A percentile compares a stretch with the other conserved stretches of the same genome.
phyloP scores from a whole-genome alignment of 37 sponge, comb jelly and placozoan genomes.

The Eunapius fragilis region DNA sequence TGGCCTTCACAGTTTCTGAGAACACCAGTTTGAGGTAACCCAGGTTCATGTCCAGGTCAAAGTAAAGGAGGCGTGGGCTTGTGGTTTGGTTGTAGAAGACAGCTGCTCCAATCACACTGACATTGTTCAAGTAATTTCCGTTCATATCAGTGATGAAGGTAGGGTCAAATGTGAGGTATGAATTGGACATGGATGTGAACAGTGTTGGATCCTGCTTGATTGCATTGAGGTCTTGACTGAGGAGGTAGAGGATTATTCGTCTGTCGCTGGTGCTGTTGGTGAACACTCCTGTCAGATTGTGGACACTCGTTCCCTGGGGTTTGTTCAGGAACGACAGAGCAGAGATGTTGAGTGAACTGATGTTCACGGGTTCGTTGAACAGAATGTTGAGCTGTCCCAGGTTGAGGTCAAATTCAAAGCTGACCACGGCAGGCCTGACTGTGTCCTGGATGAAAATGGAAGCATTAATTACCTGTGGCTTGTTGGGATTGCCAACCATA shows the following conservation, averaged over 20 bases:
- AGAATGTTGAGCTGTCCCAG: slow-evolving; percentile 48
- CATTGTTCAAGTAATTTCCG: slow-evolving; percentile 53
- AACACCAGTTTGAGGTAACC: slow-evolving; percentile 71
- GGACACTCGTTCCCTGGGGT: slow-evolving; percentile 44
- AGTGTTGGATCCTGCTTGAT: slow-evolving; percentile 82
- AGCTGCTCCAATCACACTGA: slow-evolving; percentile 28
- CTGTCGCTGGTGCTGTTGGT: slow-evolving; percentile 75
- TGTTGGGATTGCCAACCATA: slow-evolving; percentile 61
- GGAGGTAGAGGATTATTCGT: slow-evolving; percentile 47
- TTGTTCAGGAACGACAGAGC: slow-evolving; percentile 57
- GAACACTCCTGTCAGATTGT: slow-evolving; percentile 31
- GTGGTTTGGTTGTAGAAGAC: slow-evolving; percentile 67
- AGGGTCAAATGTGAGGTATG: slow-evolving; percentile 56
- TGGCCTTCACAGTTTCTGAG: slow-evolving; percentile 82
- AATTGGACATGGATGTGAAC: slow-evolving; percentile 49
- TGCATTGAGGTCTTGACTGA: slow-evolving; percentile 70
- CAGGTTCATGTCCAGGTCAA: slow-evolving; percentile 77
- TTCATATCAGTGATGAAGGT: slow-evolving; percentile 77
- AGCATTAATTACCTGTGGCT: slow-evolving; percentile 40
- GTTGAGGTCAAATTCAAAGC: slow-evolving; percentile 76
- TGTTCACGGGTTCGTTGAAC: slow-evolving; percentile 81
- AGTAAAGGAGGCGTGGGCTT: slow-evolving; percentile 55
- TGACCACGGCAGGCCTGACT: slow-evolving; percentile 49
- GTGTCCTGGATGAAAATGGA: slow-evolving; percentile 44
- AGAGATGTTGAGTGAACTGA: slow-evolving; percentile 45